A percentile compares a stretch with the other conserved stretches of the same genome.
Conservation (phyloP, 2,888 invertebrate genomes). For the Argyra leucocephala region DNA sequence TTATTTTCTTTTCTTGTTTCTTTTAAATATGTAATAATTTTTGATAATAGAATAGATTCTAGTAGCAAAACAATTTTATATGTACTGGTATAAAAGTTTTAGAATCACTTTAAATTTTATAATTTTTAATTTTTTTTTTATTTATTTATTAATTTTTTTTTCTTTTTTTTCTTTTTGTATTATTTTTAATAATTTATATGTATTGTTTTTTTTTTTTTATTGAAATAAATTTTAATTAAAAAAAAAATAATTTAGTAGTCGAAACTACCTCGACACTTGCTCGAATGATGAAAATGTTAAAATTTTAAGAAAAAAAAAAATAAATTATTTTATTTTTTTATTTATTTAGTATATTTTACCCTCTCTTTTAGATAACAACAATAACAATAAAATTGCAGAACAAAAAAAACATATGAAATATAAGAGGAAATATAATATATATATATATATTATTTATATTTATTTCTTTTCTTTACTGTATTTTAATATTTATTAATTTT, state of each 20-base stretch:
- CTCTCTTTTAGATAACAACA: background rate
- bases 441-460: background rate
- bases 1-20: too few species aligned
- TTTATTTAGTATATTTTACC: background rate
- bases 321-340: background rate
- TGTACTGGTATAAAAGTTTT: background rate
- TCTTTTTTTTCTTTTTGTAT: background rate
- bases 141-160: background rate
- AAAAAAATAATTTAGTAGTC: slow-evolving; percentile 7
- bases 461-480: background rate
- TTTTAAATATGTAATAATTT: too few species aligned
- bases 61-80: background rate
- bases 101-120: background rate
- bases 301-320: slow-evolving; percentile 7
- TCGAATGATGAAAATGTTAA: slow-evolving; percentile 12
- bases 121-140: background rate
- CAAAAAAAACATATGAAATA: background rate
- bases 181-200: background rate
- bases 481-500: background rate
- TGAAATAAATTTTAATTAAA: background rate
- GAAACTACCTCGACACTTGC: slow-evolving; percentile 12
- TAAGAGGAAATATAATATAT: background rate
- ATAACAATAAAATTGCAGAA: background rate
- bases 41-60: too few species aligned
- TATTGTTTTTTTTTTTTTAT: background rate